Conservation (phyloP, 2,113 vertebrate genomes). For the Triplophysa rosa region DNA sequence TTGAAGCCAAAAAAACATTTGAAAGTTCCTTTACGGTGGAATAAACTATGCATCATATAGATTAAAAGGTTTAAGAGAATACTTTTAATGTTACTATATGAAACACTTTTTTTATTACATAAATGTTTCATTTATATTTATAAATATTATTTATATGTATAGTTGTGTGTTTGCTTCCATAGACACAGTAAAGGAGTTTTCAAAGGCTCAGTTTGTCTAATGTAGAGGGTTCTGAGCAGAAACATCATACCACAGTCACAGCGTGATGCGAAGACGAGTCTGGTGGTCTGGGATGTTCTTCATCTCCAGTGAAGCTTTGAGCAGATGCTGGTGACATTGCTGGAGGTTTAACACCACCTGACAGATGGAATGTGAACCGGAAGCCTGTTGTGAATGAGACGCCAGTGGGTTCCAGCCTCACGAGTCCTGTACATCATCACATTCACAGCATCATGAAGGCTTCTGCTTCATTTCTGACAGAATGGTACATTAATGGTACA, state of each 20-base stretch:
- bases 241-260: conserved; percentile 19
- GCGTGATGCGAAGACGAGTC: not conserved
- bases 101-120: too few relatives aligned
- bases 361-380: conserved; percentile 44
- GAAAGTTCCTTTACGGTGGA: too few relatives aligned
- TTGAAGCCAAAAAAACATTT: too few relatives aligned
- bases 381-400: not conserved
- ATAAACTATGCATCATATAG: too few relatives aligned
- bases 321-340: not conserved
- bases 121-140: too few relatives aligned
- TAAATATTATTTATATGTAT: too few relatives aligned
- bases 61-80: too few relatives aligned
- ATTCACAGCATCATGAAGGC: conserved; percentile 29
- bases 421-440: conserved; percentile 36
- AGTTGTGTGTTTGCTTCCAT: too few relatives aligned
- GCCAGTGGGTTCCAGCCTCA: conserved; percentile 6
- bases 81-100: too few relatives aligned
- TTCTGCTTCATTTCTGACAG: conserved; percentile 41
- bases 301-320: conserved; percentile 30
- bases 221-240: not conserved
- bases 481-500: conserved; percentile 17
- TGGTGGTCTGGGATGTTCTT: not conserved
- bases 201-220: too few relatives aligned
- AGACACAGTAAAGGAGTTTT: too few relatives aligned
- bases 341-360: conserved; percentile 38